Base-by-base conservation (phyloP, 2,888 invertebrate species). In the Byasa hedistus region DNA sequence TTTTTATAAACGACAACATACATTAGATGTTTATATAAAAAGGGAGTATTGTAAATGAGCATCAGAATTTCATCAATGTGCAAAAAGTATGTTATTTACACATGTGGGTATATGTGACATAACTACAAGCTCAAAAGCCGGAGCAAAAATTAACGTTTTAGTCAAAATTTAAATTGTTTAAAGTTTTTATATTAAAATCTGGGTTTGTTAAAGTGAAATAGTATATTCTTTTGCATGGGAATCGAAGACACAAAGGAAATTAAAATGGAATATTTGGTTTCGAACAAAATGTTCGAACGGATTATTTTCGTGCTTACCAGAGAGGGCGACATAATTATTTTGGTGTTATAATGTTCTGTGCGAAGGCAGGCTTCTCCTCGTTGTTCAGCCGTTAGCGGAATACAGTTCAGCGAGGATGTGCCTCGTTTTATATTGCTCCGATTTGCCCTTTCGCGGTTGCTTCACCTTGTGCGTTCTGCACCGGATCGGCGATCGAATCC, bases 381-480 rank as follows among this genome's bases (percentile, higher is more conserved):
- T 79, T 77, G 83, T 85, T 86, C 81, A 80, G 79, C 77, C 81
- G 80, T 82, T 80, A 77, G 81, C 84, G 79, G 90, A 90, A 89
- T 91, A 90, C 83, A 78, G 77, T 82, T 76, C 71, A 66, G 79
- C 76, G 83, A 86, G 82, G 90, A 90, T 90, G 86, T 85, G 85
- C 86, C 79, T 81, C 87, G 86, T 89, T 90, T 89, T 91, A 91
- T 91, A 91, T 88, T 86, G 84, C 80, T 85, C 86, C 82, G 87
- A 74, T 82, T 85, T 86, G 91, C 91, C 91, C 91, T 91, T 91
- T 91, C 89, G 85, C 87, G 81, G 83, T 89, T 88, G 87, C 89
- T 74, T 90, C 89, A 91, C 91, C 90, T 90, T 90, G 90, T 87
- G 89, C 86, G 84, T 85, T 83, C 76, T 77, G 79, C 76, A 79